Percentiles rank a stretch among this genome's conserved stretches.
These are phyloP conservation scores for Bellardia pandia DNA, from an alignment of 2,888 invertebrate genomes.

Conservation along the genomic window DNA sequence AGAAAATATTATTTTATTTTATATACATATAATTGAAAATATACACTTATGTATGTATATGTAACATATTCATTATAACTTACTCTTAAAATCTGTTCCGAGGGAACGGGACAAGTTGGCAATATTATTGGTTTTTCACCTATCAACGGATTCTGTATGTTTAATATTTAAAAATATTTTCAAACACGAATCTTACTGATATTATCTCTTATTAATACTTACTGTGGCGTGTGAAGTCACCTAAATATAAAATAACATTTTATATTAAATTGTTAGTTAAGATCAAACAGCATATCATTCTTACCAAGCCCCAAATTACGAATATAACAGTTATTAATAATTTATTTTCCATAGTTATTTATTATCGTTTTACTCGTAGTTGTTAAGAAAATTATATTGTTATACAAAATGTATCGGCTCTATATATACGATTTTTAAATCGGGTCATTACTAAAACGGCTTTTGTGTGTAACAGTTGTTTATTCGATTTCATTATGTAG, in stretches of 20 bases:
- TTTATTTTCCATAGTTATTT: conserved; percentile 53
- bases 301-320: conserved; percentile 54
- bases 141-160: background rate
- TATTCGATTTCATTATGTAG: background rate
- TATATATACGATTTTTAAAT: conserved; percentile 56
- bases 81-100: conserved; percentile 63
- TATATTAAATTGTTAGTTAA: background rate
- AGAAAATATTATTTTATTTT: conserved; percentile 11
- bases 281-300: background rate
- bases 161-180: too few relatives aligned
- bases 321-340: conserved; percentile 36
- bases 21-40: too few relatives aligned
- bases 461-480: conserved; percentile 30
- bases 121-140: background rate
- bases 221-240: conserved; percentile 28
- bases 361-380: conserved; percentile 6
- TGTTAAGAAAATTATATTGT: conserved; percentile 14
- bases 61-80: background rate
- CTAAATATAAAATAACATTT: conserved; percentile 44
- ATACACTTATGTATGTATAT: too few relatives aligned
- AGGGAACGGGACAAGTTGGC: conserved; percentile 60
- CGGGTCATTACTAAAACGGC: conserved; percentile 17
- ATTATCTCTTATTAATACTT: conserved; percentile 31
- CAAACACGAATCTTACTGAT: too few relatives aligned
- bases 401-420: conserved; percentile 16